These are phyloP conservation scores for Lepus townsendii DNA, from an alignment of 2,797 vertebrate species.

Conservation along the genomic window DNA sequence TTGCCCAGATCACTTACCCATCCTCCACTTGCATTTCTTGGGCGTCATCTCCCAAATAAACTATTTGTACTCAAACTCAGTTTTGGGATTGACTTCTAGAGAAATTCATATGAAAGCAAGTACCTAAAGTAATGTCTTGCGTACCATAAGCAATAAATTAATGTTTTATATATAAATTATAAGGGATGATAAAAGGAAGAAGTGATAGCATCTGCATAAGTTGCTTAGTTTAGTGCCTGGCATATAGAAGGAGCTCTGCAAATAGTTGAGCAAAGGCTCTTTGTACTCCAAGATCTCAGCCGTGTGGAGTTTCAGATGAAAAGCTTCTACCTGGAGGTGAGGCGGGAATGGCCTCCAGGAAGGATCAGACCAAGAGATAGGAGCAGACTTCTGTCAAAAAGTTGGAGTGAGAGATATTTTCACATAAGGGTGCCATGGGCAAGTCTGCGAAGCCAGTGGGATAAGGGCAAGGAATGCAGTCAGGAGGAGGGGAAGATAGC, in stretches of 20 bases:
- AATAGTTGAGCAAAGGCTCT: neutral
- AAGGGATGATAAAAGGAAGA: neutral
- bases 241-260: neutral
- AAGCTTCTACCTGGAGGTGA: neutral
- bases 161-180: neutral
- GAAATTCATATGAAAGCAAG: constrained; percentile 46
- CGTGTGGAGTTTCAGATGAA: neutral
- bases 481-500: neutral
- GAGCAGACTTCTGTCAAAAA: neutral
- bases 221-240: neutral
- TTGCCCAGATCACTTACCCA: neutral
- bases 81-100: neutral
- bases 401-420: neutral
- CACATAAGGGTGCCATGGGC: neutral
- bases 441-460: neutral
- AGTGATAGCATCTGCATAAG: neutral
- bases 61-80: neutral
- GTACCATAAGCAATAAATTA: neutral
- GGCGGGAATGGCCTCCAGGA: neutral
- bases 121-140: neutral
- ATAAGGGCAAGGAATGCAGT: neutral
- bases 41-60: neutral
- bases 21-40: neutral
- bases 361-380: neutral
- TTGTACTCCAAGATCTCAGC: neutral